A percentile compares a stretch with the other conserved stretches of the same genome.
Conservation (phyloP, 2,113 vertebrate genomes). For the Peromyscus californicus region DNA sequence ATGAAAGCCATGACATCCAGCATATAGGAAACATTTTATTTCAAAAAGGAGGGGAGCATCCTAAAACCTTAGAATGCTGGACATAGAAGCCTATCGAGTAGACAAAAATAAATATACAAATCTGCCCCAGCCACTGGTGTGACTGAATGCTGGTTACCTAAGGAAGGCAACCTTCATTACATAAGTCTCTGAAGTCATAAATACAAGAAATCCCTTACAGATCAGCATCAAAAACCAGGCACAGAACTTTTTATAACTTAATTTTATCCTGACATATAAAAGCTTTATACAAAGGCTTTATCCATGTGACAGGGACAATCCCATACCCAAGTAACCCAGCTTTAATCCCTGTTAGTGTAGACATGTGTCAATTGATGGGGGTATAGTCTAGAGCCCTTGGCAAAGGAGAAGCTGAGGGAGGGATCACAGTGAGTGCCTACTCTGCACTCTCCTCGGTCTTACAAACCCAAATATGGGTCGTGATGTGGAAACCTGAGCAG, state of each 20-base stretch:
- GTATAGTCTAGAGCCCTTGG: not conserved
- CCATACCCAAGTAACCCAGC: not conserved
- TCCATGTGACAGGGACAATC: not conserved
- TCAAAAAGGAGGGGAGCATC: constrained; percentile 83
- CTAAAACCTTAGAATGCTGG: constrained; percentile 17
- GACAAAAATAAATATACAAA: constrained; percentile 76
- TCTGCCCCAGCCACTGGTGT: not conserved
- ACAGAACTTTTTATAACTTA: constrained; percentile 21
- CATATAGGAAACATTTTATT: constrained; percentile 78
- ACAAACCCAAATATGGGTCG: not conserved
- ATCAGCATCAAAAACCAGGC: constrained; percentile 66
- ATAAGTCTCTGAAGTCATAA: not conserved
- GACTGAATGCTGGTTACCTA: not conserved
- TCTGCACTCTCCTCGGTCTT: not conserved
- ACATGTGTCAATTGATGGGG: no score
- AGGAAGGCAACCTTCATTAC: not conserved
- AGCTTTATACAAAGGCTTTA: not conserved
- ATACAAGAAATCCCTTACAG: constrained; percentile 67
- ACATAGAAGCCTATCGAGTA: not conserved
- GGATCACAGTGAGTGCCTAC: not conserved
- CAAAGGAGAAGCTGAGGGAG: rapidly evolving
- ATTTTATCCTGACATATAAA: not conserved
- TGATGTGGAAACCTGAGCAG: not conserved
- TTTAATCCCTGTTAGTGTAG: not conserved
- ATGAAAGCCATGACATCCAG: not conserved